A percentile compares a stretch with the other conserved stretches of the same genome.
phyloP scores from a whole-genome alignment of 1,140 invertebrate species.

The Pseudomyrmex cubaensis region DNA sequence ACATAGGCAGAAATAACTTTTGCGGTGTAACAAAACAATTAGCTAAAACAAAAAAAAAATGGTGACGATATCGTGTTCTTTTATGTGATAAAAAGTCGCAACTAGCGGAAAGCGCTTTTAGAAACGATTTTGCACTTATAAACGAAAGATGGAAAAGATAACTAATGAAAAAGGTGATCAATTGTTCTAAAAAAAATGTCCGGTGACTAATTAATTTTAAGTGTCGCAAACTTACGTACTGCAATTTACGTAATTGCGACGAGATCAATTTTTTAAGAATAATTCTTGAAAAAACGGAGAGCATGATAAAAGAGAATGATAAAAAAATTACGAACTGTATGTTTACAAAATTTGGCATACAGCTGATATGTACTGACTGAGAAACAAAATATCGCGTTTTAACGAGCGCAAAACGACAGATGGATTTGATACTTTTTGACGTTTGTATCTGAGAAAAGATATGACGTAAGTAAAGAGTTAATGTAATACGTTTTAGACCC shows the following conservation, averaged over 20 bases:
- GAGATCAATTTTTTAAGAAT: neutral
- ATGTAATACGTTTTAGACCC: neutral
- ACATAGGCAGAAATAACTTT: neutral
- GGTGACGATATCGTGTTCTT: neutral
- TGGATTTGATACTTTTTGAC: neutral
- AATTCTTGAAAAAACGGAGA: conserved; percentile 4
- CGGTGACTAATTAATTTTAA: too few relatives aligned
- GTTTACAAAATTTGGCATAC: conserved; percentile 28
- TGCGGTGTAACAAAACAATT: neutral
- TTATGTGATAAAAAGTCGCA: neutral
- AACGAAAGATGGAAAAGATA: too few relatives aligned
- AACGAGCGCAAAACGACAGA: conserved; percentile 1
- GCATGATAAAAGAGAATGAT: neutral
- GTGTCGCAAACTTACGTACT: neutral
- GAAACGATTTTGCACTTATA: neutral
- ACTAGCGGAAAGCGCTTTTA: neutral
- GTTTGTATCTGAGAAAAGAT: neutral
- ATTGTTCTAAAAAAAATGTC: neutral
- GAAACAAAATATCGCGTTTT: neutral
- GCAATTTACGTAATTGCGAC: neutral
- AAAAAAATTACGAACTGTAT: neutral
- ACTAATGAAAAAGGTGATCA: neutral
- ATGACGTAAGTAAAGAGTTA: neutral
- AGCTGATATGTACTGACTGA: conserved; percentile 5
- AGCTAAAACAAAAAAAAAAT: neutral